Percentiles rank a stretch among this genome's conserved stretches.
phyloP scores from a whole-genome alignment of 2,888 invertebrate species.

The Peribatodes rhomboidaria region DNA sequence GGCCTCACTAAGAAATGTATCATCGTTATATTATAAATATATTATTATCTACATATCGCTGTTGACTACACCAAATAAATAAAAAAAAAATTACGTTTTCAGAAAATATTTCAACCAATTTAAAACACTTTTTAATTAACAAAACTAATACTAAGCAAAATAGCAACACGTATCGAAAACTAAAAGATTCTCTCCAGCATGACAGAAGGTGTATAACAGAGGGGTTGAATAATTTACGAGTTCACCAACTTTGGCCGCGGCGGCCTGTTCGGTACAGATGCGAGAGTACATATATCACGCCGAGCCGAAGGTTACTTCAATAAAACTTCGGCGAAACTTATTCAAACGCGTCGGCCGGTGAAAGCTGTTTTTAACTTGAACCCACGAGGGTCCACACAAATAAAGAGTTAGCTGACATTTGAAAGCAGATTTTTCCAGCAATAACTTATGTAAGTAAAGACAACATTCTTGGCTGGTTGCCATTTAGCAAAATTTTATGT shows the following conservation, averaged over 20 bases:
- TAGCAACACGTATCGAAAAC: constrained; percentile 34
- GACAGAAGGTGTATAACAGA: constrained; percentile 71
- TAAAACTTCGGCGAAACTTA: constrained; percentile 71
- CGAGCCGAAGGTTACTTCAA: constrained; percentile 75
- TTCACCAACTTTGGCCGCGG: constrained; percentile 77
- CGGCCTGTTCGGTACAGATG: constrained; percentile 68
- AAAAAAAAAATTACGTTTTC: too few species aligned
- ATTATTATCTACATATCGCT: too few species aligned
- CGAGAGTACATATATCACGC: constrained; percentile 79
- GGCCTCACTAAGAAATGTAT: too few species aligned
- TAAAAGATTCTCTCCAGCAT: constrained; percentile 65
- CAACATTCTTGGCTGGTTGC: constrained; percentile 59
- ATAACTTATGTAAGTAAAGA: constrained; percentile 60
- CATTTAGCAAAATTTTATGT: constrained; percentile 58
- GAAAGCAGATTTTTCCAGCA: constrained; percentile 69
- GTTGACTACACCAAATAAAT: too few species aligned
- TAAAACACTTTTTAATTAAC: neutral
- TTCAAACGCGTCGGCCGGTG: constrained; percentile 73
- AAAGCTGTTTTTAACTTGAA: constrained; percentile 83
- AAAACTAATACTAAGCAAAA: neutral
- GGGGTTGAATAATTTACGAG: constrained; percentile 84
- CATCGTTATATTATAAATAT: too few species aligned
- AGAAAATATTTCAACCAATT: too few species aligned
- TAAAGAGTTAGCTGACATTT: constrained; percentile 77
- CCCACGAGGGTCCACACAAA: constrained; percentile 78